phyloP scores from a whole-genome alignment of 2,888 invertebrate genomes.

The Oxycera nigricornis region DNA sequence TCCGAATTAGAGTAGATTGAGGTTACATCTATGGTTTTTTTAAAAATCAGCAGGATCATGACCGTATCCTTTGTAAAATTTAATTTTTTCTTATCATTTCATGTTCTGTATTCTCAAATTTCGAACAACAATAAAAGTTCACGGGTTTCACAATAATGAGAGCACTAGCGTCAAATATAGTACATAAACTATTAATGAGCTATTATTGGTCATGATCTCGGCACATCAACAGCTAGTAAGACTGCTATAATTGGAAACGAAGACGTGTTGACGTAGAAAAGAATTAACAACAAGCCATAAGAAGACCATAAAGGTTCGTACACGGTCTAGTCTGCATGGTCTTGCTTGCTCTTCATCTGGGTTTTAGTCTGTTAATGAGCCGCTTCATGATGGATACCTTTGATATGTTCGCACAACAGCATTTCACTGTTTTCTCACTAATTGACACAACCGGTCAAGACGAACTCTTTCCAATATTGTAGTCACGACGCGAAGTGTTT shows the following conservation, averaged over 20 bases:
- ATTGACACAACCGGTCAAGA: conserved; percentile 2
- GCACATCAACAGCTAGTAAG: not conserved
- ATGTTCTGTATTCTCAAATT: too few relatives aligned
- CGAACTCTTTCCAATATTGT: not conserved
- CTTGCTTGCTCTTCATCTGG: not conserved
- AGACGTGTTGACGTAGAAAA: conserved; percentile 5
- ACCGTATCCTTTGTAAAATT: too few relatives aligned
- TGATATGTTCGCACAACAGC: not conserved
- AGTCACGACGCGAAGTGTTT: not conserved
- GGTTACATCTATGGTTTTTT: too few relatives aligned
- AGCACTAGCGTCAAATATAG: not conserved
- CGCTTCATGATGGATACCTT: not conserved
- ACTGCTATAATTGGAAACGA: not conserved
- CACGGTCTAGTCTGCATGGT: too few relatives aligned
- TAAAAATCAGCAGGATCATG: too few relatives aligned
- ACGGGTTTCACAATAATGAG: not conserved
- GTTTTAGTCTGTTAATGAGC: conserved; percentile 1
- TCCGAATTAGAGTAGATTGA: too few relatives aligned
- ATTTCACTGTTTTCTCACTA: conserved; percentile 14
- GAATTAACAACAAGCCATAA: not conserved
- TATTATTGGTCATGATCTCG: conserved; percentile 7
- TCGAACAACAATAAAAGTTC: too few relatives aligned
- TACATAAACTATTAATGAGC: not conserved
- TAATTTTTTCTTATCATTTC: too few relatives aligned
- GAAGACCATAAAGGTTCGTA: not conserved